Base-by-base conservation (phyloP, 2,888 invertebrate genomes). In the Limenitis camilla region DNA sequence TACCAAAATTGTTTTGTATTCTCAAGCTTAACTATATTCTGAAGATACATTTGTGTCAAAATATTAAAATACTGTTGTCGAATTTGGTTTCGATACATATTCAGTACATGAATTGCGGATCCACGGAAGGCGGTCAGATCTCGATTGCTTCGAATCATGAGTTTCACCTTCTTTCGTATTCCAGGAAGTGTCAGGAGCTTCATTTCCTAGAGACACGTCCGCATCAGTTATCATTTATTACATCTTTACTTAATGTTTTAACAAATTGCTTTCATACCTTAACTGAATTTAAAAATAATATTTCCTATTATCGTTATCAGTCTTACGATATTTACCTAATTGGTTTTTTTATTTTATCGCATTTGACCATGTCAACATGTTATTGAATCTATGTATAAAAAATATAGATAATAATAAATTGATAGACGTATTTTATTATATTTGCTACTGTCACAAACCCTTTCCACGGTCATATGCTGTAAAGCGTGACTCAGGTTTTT, bases 101-200 rank as follows among this genome's bases (percentile, higher is more conserved):
- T 74, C 69, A 61, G 49, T 46, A 52, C 62, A 62, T 61, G 64
- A 64, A 46, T 58, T 58, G 52, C 56, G 58, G 55, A 68, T 67
- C 60, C 53, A 55, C 64, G 62, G 61, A 75, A 72, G 74, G 71
- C 68, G 75, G 74, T 77, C 77, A 76, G 64, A 64, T 66, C 68
- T 62, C 49, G 51, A 59, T 66, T 58, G 59, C 58, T 65, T 44
- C 48, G 49, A 50, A 39, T 55, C 65, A 41, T 61, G 63, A 71
- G 74, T 82, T 82, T 82, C 81, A 76, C 81, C 74, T 72, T 70
- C 69, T 77, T 81, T 78, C 68, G 76, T 82, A 81, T 81, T 78
- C 81, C 69, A 60, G 68, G 69, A 70, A 67, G 69, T 61, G 53
- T 57, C 68, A 66, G 76, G 74, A 76, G 76, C 72, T 65, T 62